Evolutionary conservation across 2,797 vertebrate genomes (phyloP).

Genomic region (Sciurus carolinensis): DNA sequence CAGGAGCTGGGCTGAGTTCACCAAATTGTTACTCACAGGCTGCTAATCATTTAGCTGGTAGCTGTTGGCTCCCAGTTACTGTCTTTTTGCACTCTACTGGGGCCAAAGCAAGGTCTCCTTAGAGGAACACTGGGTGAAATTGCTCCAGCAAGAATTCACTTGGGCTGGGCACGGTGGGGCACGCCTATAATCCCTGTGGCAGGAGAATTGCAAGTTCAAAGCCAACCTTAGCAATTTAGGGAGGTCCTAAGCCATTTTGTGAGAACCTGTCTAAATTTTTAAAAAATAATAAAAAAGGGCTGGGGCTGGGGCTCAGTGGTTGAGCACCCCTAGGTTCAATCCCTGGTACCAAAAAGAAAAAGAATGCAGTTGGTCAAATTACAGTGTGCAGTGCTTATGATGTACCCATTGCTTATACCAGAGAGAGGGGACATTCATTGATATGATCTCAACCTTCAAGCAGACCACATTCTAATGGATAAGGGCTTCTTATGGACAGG

Average conservation of each 20-base stretch:
- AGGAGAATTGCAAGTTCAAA: too few relatives aligned
- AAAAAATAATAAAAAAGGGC: too few relatives aligned
- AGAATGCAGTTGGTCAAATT: neutral
- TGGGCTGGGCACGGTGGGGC: neutral
- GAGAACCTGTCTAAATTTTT: too few relatives aligned
- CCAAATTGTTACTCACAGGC: neutral
- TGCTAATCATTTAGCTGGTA: conserved; percentile 4
- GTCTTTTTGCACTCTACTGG: neutral
- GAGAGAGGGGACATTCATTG: neutral
- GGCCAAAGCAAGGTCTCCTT: neutral
- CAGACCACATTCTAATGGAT: neutral
- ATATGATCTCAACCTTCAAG: neutral
- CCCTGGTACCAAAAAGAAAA: too few relatives aligned
- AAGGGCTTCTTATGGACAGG: conserved; percentile 5
- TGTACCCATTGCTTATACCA: neutral
- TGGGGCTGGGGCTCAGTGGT: too few relatives aligned
- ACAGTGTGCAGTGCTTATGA: neutral
- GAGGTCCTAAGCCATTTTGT: too few relatives aligned
- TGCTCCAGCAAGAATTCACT: neutral
- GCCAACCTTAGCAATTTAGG: too few relatives aligned
- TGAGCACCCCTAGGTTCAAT: too few relatives aligned
- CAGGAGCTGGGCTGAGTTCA: conserved; percentile 34
- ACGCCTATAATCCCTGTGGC: too few relatives aligned
- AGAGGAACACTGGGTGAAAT: neutral
- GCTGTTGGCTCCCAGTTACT: neutral